Conservation (phyloP, 2,888 invertebrate genomes). For the Sarcophaga subvicina region DNA sequence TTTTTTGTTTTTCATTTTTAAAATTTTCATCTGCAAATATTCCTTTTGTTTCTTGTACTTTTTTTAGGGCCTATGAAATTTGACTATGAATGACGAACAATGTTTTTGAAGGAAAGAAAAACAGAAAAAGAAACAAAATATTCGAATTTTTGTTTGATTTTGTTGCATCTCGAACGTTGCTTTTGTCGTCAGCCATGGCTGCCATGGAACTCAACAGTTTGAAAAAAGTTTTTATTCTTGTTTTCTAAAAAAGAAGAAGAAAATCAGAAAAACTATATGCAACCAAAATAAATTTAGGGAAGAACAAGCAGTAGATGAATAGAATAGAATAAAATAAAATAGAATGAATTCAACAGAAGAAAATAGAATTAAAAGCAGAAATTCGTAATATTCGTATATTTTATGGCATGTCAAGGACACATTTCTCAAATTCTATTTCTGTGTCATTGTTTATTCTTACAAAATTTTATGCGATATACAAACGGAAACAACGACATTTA, state of each 20-base stretch:
- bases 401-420: conserved; percentile 61
- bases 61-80: conserved; percentile 5
- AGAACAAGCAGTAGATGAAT: conserved; percentile 13
- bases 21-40: too few species aligned
- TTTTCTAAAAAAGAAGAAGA: conserved; percentile 4
- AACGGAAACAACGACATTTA: conserved; percentile 9
- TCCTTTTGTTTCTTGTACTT: too few species aligned
- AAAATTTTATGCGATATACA: not conserved
- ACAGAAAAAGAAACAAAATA: too few species aligned
- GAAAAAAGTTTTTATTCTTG: not conserved
- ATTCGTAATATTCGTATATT: conserved; percentile 23
- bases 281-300: not conserved
- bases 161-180: conserved; percentile 13
- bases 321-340: not conserved
- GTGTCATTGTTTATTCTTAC: conserved; percentile 20
- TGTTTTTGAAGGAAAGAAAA: too few species aligned
- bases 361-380: conserved; percentile 27
- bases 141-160: not conserved
- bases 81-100: not conserved
- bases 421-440: conserved; percentile 34
- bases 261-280: conserved; percentile 4
- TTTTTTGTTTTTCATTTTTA: too few species aligned
- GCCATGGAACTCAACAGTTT: conserved; percentile 20
- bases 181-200: conserved; percentile 8
- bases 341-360: conserved; percentile 33